Evolutionary conservation across 2,113 vertebrate genomes (phyloP).

Genomic region (Poecilia latipinna): DNA sequence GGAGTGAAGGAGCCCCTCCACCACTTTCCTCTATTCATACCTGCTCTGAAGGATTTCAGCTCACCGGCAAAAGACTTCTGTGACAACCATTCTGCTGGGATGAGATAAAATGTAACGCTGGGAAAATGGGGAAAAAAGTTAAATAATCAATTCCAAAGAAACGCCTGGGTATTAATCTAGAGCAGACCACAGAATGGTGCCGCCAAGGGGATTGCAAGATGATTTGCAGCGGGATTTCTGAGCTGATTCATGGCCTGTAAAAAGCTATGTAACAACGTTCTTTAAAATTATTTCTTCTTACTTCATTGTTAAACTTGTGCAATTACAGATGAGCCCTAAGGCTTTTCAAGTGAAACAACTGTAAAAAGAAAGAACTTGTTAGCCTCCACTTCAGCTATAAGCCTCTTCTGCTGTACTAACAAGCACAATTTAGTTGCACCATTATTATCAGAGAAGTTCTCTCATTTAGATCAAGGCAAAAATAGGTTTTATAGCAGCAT

Average conservation of each 20-base stretch:
- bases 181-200: conserved; percentile 38
- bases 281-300: conserved; percentile 5
- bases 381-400: neutral
- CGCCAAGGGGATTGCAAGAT: conserved; percentile 33
- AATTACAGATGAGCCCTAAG: conserved; percentile 7
- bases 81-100: conserved; percentile 67
- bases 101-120: conserved; percentile 75
- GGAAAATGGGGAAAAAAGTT: conserved; percentile 42
- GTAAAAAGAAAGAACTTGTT: conserved; percentile 11
- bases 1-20: conserved; percentile 65
- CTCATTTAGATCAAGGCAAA: neutral
- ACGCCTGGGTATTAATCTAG: conserved; percentile 62
- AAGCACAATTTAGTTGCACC: neutral
- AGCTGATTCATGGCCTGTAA: conserved; percentile 39
- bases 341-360: conserved; percentile 24
- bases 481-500: neutral
- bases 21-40: conserved; percentile 47
- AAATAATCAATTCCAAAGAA: conserved; percentile 70
- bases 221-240: conserved; percentile 50
- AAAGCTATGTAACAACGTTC: conserved; percentile 15
- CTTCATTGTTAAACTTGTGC: conserved; percentile 16
- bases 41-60: conserved; percentile 68
- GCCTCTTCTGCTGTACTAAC: neutral
- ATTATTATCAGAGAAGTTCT: neutral
- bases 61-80: conserved; percentile 45